Evolutionary conservation across 1,140 invertebrate species (phyloP), one percentile per base, ranked within the genome.

Genomic region (Probaryconus sp.): DNA sequence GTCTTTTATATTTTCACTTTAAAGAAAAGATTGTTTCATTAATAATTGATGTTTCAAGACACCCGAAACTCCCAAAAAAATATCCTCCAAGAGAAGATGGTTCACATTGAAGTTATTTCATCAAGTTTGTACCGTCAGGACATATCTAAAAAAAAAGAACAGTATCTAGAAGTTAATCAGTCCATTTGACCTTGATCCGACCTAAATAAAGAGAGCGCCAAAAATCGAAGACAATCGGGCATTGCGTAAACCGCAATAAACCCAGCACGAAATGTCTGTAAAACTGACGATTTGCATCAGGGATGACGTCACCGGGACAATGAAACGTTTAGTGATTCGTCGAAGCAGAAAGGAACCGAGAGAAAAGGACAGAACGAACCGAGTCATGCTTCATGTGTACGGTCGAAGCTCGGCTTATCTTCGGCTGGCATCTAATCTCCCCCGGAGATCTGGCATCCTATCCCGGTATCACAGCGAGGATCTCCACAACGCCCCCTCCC

Each of bases 361-460:
- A 26, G 50, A 56, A 37, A 64, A 63, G 48, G 55, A 63, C 53
- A 50, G 31, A 37, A 67, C 58, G 50, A 64, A 20, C 2, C 50
- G 60, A 74, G 71, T 74, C 63, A 74, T 65, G 63, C 71, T 63
- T 61, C 64, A 40, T 74, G 63, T 68, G 58, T 68, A 74, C 56
- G 63, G 24, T 42, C 71, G 64, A 47, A 63, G 64, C 64, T 33
- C 35, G 42, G 11, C 40, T 75, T 75, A 75, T 69, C 72, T 7
- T 10, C 45, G 64, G 16, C 58, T 60, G 13, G 58, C 45, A 69
- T 69, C 72, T 75, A 65, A 69, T 69, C 72, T 58, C 47, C 65
- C 72, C 58, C 42, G 18, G 28, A 65, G 60, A 70, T 76, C 72
- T 69, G 60, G 72, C 60, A 65, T 69, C 65, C 72, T 70, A 70